A percentile compares a stretch with the other conserved stretches of the same genome.
phyloP scores from a whole-genome alignment of 2,888 invertebrate species.

The Oeneis ivallda region DNA sequence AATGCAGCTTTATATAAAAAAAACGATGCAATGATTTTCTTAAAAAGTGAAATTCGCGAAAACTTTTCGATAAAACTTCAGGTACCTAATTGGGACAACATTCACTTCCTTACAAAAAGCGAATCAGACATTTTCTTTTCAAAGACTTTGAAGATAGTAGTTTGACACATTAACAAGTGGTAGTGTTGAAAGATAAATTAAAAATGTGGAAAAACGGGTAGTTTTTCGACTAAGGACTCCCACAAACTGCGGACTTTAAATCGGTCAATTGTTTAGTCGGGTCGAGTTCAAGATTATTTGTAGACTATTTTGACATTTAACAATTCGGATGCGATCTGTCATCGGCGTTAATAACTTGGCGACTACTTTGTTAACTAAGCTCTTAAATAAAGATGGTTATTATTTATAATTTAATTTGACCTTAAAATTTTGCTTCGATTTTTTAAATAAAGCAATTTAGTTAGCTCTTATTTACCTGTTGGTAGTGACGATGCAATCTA shows the following conservation, averaged over 20 bases:
- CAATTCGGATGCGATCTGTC: too few species aligned
- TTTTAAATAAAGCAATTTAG: too few species aligned
- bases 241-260: slow-evolving; percentile 16
- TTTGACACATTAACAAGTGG: slow-evolving; percentile 47
- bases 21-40: slow-evolving; percentile 41
- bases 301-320: too few species aligned
- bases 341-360: too few species aligned
- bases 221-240: slow-evolving; percentile 22
- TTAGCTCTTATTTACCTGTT: too few species aligned
- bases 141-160: slow-evolving; percentile 35
- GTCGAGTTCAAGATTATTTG: background rate
- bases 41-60: slow-evolving; percentile 43
- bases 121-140: slow-evolving; percentile 25
- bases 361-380: too few species aligned
- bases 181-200: slow-evolving; percentile 26
- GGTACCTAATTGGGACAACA: slow-evolving; percentile 73
- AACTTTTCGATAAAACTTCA: slow-evolving; percentile 62
- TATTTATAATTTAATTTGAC: too few species aligned
- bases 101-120: slow-evolving; percentile 18
- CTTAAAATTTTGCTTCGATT: too few species aligned
- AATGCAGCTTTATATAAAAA: slow-evolving; percentile 30
- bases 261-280: background rate
- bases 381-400: too few species aligned
- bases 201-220: slow-evolving; percentile 31
- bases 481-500: too few species aligned